phyloP scores from a whole-genome alignment of 1,140 invertebrate species.

The Drosophila nebulosa region DNA sequence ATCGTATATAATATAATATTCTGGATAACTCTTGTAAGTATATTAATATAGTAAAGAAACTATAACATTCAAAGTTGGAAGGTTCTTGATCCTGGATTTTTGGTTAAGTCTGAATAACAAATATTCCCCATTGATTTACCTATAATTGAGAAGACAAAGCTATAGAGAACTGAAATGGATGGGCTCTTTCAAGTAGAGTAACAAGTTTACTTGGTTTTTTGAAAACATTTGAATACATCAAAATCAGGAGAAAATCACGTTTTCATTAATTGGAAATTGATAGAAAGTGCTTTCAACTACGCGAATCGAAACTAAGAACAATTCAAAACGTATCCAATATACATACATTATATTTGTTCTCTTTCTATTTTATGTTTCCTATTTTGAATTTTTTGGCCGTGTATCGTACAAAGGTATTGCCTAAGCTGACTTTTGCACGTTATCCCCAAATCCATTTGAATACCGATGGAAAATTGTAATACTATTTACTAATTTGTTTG shows the following conservation, averaged over 20 bases:
- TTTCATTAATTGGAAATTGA: background rate
- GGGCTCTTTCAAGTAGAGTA: no score
- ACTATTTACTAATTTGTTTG: background rate
- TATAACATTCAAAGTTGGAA: background rate
- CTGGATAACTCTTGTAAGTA: background rate
- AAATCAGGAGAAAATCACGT: background rate
- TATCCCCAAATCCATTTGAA: conserved; percentile 9
- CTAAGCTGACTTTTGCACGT: conserved; percentile 18
- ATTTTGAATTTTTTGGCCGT: conserved; percentile 13
- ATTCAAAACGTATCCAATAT: background rate
- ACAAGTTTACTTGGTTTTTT: no score
- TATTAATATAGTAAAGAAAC: background rate
- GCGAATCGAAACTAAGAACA: background rate
- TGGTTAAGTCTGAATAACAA: conserved; percentile 8
- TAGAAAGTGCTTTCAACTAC: background rate
- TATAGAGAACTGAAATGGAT: background rate
- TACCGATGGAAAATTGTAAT: background rate
- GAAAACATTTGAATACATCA: no score
- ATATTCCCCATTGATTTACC: conserved; percentile 13
- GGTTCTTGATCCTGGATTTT: background rate
- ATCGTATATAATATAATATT: background rate
- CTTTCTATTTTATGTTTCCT: background rate
- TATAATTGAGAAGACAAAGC: conserved; percentile 22
- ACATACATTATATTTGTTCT: background rate
- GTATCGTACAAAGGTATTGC: conserved; percentile 53